Evolutionary conservation across 2,888 invertebrate genomes (phyloP).

Genomic region (Drosophila percnosoma): DNA sequence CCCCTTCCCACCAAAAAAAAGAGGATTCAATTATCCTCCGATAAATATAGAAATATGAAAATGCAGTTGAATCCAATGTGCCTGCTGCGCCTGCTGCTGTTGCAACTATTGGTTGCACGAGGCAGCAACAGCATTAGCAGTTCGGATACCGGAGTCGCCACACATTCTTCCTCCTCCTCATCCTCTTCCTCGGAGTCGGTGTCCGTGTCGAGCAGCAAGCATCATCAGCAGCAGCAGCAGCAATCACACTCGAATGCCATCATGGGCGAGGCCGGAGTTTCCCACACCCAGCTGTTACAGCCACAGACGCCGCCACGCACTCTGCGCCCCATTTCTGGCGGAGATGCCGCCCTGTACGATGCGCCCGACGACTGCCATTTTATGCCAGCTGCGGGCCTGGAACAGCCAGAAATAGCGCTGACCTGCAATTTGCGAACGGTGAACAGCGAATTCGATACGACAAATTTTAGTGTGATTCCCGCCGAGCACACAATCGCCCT

Average conservation of each 20-base stretch:
- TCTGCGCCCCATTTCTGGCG: conserved; percentile 55
- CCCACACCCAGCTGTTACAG: conserved; percentile 71
- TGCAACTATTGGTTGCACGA: not conserved
- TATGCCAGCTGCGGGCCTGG: conserved; percentile 79
- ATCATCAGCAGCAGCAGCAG: conserved; percentile 69
- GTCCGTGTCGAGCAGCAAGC: conserved; percentile 52
- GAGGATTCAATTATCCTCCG: conserved; percentile 1
- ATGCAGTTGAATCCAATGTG: conserved; percentile 38
- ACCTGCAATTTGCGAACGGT: conserved; percentile 93
- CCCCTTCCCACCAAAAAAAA: conserved; percentile 1
- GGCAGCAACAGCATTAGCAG: conserved; percentile 10
- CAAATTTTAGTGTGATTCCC: conserved; percentile 94
- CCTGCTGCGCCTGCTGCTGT: conserved; percentile 37
- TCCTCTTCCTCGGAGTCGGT: not conserved
- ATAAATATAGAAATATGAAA: conserved; percentile 14
- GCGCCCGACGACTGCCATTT: conserved; percentile 92
- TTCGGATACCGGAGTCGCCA: conserved; percentile 45
- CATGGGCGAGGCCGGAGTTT: conserved; percentile 82
- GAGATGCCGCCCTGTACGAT: conserved; percentile 87
- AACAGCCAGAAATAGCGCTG: conserved; percentile 89
- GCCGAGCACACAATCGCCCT: conserved; percentile 92
- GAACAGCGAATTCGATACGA: conserved; percentile 94
- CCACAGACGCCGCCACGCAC: conserved; percentile 63
- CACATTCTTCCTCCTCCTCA: conserved; percentile 49
- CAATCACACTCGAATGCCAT: conserved; percentile 81